Evolutionary conservation across 2,797 vertebrate species (phyloP).

Genomic region (Lacerta viridis): DNA sequence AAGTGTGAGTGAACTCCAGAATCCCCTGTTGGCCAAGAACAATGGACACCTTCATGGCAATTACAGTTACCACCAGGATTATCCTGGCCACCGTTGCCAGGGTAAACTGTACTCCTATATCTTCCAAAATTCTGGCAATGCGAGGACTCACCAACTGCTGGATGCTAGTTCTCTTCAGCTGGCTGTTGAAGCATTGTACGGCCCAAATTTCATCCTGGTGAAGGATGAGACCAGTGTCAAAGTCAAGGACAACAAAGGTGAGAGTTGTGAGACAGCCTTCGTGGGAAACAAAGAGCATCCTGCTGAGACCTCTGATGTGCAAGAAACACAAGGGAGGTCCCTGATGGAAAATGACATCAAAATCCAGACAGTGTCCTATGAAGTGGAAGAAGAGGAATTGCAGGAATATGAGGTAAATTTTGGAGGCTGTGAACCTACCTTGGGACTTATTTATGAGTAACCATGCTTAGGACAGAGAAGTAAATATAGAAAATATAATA

Average conservation of each 20-base stretch:
- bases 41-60: slow-evolving; percentile 83
- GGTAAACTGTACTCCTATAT: slow-evolving; percentile 90
- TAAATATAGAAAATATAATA: background rate
- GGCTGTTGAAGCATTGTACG: slow-evolving; percentile 91
- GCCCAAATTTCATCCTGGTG: slow-evolving; percentile 89
- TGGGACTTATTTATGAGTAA: background rate
- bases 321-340: slow-evolving; percentile 57
- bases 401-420: slow-evolving; percentile 89
- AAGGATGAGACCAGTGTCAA: slow-evolving; percentile 86
- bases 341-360: slow-evolving; percentile 84
- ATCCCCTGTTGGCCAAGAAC: slow-evolving; percentile 88
- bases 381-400: slow-evolving; percentile 90
- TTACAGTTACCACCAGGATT: slow-evolving; percentile 87
- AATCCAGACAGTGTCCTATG: slow-evolving; percentile 93
- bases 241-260: slow-evolving; percentile 88
- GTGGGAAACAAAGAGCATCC: slow-evolving; percentile 85
- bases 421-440: background rate
- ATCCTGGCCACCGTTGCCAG: slow-evolving; percentile 84
- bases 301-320: slow-evolving; percentile 70
- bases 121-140: slow-evolving; percentile 82
- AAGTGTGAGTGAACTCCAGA: slow-evolving; percentile 90
- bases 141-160: slow-evolving; percentile 89
- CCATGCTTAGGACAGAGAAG: background rate
- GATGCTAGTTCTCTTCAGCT: slow-evolving; percentile 93
- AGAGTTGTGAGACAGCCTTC: slow-evolving; percentile 93